These are phyloP conservation scores for Micropoecilia bifurca DNA, from an alignment of 2,797 vertebrate genomes.

Conservation along the genomic window DNA sequence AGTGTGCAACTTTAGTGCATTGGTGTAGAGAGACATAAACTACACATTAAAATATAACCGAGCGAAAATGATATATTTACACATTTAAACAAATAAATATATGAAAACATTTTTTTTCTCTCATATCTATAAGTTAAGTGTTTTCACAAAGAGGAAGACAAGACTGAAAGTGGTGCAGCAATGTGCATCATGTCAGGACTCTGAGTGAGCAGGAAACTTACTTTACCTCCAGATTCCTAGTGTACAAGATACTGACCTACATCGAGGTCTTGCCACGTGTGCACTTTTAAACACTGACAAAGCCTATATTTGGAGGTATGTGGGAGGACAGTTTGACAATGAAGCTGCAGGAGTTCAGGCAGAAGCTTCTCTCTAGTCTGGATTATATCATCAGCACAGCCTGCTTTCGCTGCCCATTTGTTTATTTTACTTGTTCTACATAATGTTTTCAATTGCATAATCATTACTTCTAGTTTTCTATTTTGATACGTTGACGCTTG, in stretches of 20 bases:
- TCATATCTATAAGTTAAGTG: not conserved
- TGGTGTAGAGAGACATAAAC: no score
- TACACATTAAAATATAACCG: no score
- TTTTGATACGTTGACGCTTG: not conserved
- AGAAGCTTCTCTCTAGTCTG: not conserved
- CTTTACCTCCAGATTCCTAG: not conserved
- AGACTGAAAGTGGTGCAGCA: not conserved
- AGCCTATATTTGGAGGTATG: slow-evolving; percentile 4
- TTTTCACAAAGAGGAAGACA: not conserved
- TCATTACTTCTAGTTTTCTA: not conserved
- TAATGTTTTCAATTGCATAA: not conserved
- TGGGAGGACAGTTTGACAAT: slow-evolving; percentile 9
- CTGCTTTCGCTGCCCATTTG: not conserved
- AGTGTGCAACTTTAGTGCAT: no score
- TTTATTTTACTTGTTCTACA: not conserved
- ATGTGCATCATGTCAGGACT: not conserved
- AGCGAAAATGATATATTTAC: no score
- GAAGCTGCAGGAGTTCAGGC: slow-evolving; percentile 1
- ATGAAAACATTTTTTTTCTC: not conserved
- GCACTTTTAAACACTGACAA: slow-evolving; percentile 9
- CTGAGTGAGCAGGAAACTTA: not conserved
- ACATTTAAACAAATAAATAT: not conserved
- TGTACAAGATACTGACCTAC: slow-evolving; percentile 1
- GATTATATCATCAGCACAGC: not conserved
- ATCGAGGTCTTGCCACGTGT: not conserved